Evolutionary conservation across 2,113 vertebrate species (phyloP), one percentile per base, ranked within the genome.

Genomic region (Eptesicus fuscus): DNA sequence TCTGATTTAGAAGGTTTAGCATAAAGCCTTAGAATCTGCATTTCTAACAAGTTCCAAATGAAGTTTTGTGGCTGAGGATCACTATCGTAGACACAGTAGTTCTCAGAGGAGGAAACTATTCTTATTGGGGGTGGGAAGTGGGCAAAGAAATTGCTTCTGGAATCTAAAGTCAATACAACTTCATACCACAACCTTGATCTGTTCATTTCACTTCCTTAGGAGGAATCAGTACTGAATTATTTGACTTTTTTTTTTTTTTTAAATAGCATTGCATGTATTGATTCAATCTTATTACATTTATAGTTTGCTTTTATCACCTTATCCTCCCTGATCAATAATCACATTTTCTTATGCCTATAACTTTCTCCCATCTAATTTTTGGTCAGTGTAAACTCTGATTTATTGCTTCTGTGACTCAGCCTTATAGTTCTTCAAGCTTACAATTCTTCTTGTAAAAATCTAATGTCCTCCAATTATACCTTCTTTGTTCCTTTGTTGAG

Each of bases 261-360:
- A 92, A 94, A 79, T 47, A 70, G 28, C 28, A 86, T 73, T 61
- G 20, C 35, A 83, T 92, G 7, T 28, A 8, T 65, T 65, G 74
- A 89, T 79, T 89, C 28, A 76, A 53, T 71, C 44, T 92, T 11
- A 22, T 37, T 63, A 51, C 17, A 42, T 76, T 44, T 83, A 74
- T 35, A 79, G 20, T 80, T 76, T 89, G 59, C 28, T 76, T 95
- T 83, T 79, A 89, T 88, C 94, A 80, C 44, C 25, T 82, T 77
- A 25, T n/a, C n/a, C 47, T 92, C 5, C 28, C 70, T 90, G 49
- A 90, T 84, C 85, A 90, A 32, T 87, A 76, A 47, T 28, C 86
- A 82, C 35, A 78, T 93, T 93, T 86, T 90, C 22, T 56, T 23
- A 59, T 74, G 49, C 5, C 86, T 9, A 8, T 30, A 78, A 63